These are phyloP conservation scores for Anoplophora glabripennis DNA, from an alignment of 1,140 invertebrate genomes.

Conservation along the genomic window DNA sequence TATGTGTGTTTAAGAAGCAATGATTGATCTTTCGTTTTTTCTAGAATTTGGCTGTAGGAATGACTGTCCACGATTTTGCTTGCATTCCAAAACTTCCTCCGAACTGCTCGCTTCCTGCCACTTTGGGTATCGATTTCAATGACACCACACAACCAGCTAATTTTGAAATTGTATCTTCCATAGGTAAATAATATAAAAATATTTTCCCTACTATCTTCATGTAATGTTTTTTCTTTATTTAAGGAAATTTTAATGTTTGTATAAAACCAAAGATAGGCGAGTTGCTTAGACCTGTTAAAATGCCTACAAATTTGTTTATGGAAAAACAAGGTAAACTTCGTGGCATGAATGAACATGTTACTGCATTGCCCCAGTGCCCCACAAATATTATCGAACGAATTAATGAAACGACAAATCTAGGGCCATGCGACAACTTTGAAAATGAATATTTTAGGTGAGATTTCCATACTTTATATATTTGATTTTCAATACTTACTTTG, in stretches of 20 bases:
- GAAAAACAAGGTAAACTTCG: constrained; percentile 75
- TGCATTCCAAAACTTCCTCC: constrained; percentile 61
- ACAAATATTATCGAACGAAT: constrained; percentile 60
- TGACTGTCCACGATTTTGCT: constrained; percentile 81
- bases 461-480: neutral
- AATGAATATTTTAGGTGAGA: constrained; percentile 58
- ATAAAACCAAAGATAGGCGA: constrained; percentile 87
- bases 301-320: constrained; percentile 73
- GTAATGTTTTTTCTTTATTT: constrained; percentile 26
- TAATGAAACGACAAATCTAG: constrained; percentile 77
- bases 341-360: constrained; percentile 84
- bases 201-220: constrained; percentile 18
- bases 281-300: constrained; percentile 77
- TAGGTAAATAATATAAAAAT: constrained; percentile 48
- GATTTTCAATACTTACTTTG: neutral
- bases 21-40: constrained; percentile 12
- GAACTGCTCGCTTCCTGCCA: constrained; percentile 59
- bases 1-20: constrained; percentile 10
- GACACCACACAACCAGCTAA: constrained; percentile 86
- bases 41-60: constrained; percentile 66
- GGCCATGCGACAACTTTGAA: constrained; percentile 63
- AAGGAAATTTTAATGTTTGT: constrained; percentile 60
- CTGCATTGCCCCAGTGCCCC: constrained; percentile 51
- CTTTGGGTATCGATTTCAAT: constrained; percentile 89
- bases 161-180: constrained; percentile 71